Conservation (phyloP, 2,797 vertebrate species). For the Atherinosoma microstoma region DNA sequence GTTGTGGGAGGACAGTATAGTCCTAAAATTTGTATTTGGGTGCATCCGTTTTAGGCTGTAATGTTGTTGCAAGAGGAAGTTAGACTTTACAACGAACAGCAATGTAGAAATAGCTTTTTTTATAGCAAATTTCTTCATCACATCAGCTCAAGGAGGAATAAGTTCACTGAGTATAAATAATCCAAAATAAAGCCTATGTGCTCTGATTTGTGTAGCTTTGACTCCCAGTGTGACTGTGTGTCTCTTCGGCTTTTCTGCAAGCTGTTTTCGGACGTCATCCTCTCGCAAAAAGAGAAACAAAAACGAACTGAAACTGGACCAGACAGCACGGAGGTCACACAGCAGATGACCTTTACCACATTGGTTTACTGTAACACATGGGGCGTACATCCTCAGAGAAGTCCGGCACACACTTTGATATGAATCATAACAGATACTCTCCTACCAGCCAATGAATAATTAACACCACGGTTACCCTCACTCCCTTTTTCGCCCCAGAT, state of each 20-base stretch:
- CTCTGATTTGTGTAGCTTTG: slow-evolving; percentile 8
- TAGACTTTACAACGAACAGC: slow-evolving; percentile 61
- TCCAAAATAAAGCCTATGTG: not conserved
- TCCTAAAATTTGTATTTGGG: slow-evolving; percentile 3
- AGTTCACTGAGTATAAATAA: slow-evolving; percentile 8
- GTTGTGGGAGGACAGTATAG: slow-evolving; percentile 49
- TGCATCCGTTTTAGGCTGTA: slow-evolving; percentile 28
- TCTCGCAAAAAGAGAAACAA: not conserved
- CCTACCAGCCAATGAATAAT: slow-evolving; percentile 73
- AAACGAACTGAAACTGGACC: slow-evolving; percentile 56
- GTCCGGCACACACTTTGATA: slow-evolving; percentile 23
- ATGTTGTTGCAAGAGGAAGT: slow-evolving; percentile 74
- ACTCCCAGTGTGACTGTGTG: not conserved
- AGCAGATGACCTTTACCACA: slow-evolving; percentile 32
- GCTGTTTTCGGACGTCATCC: not conserved
- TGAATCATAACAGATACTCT: slow-evolving; percentile 51
- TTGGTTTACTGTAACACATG: slow-evolving; percentile 46
- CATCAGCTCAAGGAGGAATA: slow-evolving; percentile 21
- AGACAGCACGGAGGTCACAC: slow-evolving; percentile 14
- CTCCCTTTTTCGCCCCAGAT: slow-evolving; percentile 46
- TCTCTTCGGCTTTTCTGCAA: not conserved
- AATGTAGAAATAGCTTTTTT: slow-evolving; percentile 50
- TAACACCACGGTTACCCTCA: slow-evolving; percentile 71
- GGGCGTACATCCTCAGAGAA: slow-evolving; percentile 10
- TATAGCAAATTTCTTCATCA: slow-evolving; percentile 59